A percentile compares a stretch with the other conserved stretches of the same genome.
These are phyloP conservation scores for Ormyrus thymus DNA, from an alignment of 2,888 invertebrate genomes.

Conservation along the genomic window DNA sequence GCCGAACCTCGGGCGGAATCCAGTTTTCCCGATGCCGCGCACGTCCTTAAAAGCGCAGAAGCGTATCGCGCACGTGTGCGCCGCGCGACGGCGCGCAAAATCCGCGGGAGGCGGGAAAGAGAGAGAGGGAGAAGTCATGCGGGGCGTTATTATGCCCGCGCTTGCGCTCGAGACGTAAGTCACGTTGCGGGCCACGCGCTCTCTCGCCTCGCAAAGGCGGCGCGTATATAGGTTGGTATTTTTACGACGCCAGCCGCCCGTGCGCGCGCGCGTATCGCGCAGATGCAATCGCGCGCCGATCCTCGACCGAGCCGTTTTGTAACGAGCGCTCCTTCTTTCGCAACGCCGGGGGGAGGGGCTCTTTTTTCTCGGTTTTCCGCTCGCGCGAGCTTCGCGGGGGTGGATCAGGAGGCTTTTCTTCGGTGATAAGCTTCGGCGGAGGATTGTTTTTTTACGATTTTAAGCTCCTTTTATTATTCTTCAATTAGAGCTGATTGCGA, in stretches of 20 bases:
- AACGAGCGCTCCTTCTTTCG: too few relatives aligned
- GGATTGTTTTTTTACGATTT: too few relatives aligned
- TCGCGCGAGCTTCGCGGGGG: too few relatives aligned
- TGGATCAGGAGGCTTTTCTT: too few relatives aligned
- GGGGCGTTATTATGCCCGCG: constrained; percentile 33
- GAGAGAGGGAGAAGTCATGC: constrained; percentile 7
- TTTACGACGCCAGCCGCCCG: constrained; percentile 59
- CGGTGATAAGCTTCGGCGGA: too few relatives aligned
- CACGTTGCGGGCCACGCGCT: constrained; percentile 73
- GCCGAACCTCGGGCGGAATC: not conserved
- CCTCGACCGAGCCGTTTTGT: not conserved
- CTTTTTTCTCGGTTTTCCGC: too few relatives aligned
- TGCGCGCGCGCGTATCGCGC: not conserved
- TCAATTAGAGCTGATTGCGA: too few relatives aligned
- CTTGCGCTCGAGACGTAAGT: constrained; percentile 57
- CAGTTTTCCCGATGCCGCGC: not conserved
- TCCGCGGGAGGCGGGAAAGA: not conserved
- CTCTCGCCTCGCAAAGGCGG: constrained; percentile 57
- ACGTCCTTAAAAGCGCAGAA: constrained; percentile 26
- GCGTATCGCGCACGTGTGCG: too few relatives aligned
- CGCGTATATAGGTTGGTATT: constrained; percentile 70
- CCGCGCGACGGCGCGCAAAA: not conserved
- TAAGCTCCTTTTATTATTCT: too few relatives aligned
- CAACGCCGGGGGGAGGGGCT: too few relatives aligned
- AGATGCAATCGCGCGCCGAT: constrained; percentile 46